Evolutionary conservation across 1,140 invertebrate genomes (phyloP), one percentile per base, ranked within the genome.

Genomic region (Pteromalus puparum): DNA sequence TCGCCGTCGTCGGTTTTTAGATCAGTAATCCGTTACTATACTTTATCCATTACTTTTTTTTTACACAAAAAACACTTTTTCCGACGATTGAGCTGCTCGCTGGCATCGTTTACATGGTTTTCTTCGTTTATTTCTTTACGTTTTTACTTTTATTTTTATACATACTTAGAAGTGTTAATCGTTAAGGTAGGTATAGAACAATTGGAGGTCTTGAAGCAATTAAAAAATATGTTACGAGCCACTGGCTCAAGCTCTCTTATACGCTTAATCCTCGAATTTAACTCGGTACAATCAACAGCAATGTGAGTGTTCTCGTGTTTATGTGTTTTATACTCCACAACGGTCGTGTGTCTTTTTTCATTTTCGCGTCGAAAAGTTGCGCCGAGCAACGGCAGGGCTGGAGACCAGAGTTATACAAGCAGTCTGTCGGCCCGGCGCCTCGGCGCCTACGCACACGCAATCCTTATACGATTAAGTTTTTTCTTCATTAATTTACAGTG

Each of bases 161-260:
- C 84, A 82, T 88, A 86, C 86, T 87, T 84, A 86, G 81, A 86
- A 88, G 84, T 83, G 86, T 90, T 88, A 89, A 88, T 86, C 85
- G 86, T 89, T 89, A 89, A 85, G 78, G 82, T 89, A 89, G 75
- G 42, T 89, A 88, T 89, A 89, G 89, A 90, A 91, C 88, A 78
- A 88, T 89, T 88, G 84, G 86, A 88, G 87, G 87, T 88, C 89
- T 85, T 70, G 88, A 91, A 91, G 88, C 88, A 88, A 91, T 92
- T 92, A 92, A 92, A 92, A 92, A 92, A 92, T 92, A 92, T 91
- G 89, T 91, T 87, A 87, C 81, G 87, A 89, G 89, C 88, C 90
- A 87, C 77, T 53, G 90, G 88, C 89, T 89, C 90, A 90, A 92
- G 90, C 91, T 92, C 90, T 91, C 89, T 92, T 91, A 89, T 85